Evolutionary conservation across 2,888 invertebrate genomes (phyloP), one percentile per base, ranked within the genome.

Genomic region (Dioctria rufipes): DNA sequence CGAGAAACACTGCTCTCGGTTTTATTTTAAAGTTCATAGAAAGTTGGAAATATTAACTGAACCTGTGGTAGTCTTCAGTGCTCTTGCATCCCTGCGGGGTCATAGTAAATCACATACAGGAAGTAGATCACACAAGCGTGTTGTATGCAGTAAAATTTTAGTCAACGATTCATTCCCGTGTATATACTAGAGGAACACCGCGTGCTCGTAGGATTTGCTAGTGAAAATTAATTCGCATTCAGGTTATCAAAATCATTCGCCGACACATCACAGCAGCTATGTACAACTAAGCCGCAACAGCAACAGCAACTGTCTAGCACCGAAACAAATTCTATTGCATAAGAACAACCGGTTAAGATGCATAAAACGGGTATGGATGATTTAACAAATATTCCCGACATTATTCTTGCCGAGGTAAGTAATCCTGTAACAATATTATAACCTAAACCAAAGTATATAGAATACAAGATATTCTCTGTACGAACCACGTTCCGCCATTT

Each of bases 1-100:
- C 63, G 89, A 89, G 81, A 89, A 89, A 82, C 89, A 89, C 78
- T 88, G 89, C 82, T 82, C 88, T 43, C 88, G 89, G 13, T 89
- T 89, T 84, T 91, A 91, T 88, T 91, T 91, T 81, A 89, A 90
- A 84, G 91, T 92, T 78, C 92, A 92, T 87, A 90, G 91, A 84
- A 92, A 92, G 85, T 91, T 90, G 91, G 90, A 80, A 88, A 90
- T 75, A 90, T 90, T 73, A 91, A 91, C 75, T 89, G 91, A 81
- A 90, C 89, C 37, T 92, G 92, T 83, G 78, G 91, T 91, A 82
- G 88, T 89, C 43, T 91, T 91, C 82, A 88, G 90, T 81, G 88
- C 88, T 4, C 81, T 89, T 81, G 88, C 89, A 69, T 89, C 89
- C 73, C 83, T 89, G 51, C 85, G 88, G 25, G 88, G 88, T 2